Evolutionary conservation across 2,113 vertebrate species (phyloP).

Genomic region (Syngnathus floridae): DNA sequence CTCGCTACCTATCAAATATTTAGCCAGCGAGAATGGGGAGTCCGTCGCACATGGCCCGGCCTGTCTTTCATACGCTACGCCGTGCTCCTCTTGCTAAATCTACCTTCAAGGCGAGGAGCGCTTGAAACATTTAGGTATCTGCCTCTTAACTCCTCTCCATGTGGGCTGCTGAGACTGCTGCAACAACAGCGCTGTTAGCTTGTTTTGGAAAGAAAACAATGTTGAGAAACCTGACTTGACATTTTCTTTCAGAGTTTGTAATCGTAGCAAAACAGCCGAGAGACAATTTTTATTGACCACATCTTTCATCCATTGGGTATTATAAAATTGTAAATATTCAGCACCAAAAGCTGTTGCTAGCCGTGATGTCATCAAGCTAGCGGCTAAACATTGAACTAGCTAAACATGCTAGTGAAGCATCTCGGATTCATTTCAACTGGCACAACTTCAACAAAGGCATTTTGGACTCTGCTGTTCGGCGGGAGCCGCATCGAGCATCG

Average conservation of each 20-base stretch:
- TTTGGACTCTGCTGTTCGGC: conserved; percentile 31
- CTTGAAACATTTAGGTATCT: conserved; percentile 39
- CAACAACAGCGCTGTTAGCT: not conserved
- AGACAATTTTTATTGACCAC: not conserved
- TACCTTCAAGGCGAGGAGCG: conserved; percentile 17
- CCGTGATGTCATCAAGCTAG: too few relatives aligned
- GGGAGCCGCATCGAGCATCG: conserved; percentile 19
- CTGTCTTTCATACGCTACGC: conserved; percentile 7
- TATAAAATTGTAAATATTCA: too few relatives aligned
- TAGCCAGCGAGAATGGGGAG: conserved; percentile 33
- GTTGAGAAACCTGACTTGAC: conserved; percentile 13
- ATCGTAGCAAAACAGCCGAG: not conserved
- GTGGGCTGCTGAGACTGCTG: conserved; percentile 18
- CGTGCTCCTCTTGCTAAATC: conserved; percentile 16
- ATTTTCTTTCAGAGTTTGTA: conserved; percentile 18
- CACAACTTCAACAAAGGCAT: conserved; percentile 11
- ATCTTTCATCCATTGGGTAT: too few relatives aligned
- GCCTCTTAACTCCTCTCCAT: not conserved
- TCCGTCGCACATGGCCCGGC: conserved; percentile 18
- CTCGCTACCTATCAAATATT: conserved; percentile 61
- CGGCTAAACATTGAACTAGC: too few relatives aligned
- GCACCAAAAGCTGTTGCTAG: too few relatives aligned
- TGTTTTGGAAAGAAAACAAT: conserved; percentile 9
- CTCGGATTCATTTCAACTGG: conserved; percentile 11
- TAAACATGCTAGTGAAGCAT: too few relatives aligned